These are phyloP conservation scores for Anguilla pacifica DNA, from an alignment of 2,797 vertebrate species.

Conservation along the genomic window DNA sequence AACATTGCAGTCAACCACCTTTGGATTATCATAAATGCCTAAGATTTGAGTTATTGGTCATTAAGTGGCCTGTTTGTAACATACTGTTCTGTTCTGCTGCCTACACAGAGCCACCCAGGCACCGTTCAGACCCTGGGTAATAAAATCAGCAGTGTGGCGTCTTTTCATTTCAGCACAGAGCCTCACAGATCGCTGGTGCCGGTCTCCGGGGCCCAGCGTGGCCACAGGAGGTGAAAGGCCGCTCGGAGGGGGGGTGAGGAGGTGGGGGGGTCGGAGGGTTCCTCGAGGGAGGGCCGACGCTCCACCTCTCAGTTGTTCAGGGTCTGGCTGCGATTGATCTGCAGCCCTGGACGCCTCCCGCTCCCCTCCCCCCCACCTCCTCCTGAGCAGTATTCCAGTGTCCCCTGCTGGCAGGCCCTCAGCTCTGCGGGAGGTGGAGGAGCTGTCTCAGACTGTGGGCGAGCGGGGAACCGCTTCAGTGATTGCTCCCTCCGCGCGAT, in stretches of 20 bases:
- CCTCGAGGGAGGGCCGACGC: neutral
- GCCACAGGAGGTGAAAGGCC: conserved; percentile 41
- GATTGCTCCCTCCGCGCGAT: neutral
- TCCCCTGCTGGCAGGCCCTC: neutral
- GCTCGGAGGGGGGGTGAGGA: conserved; percentile 10
- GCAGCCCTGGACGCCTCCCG: neutral
- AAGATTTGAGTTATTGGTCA: neutral
- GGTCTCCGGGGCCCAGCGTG: conserved; percentile 30
- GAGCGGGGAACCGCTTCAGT: neutral
- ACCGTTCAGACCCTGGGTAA: neutral
- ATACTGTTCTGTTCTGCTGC: neutral
- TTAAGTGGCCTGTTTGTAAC: neutral
- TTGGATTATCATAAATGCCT: neutral
- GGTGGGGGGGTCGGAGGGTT: neutral
- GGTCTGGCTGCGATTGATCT: neutral
- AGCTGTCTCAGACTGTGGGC: neutral
- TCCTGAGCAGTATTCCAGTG: neutral
- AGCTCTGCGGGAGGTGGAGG: neutral
- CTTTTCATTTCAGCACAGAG: neutral
- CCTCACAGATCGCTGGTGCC: neutral
- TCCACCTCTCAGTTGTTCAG: neutral
- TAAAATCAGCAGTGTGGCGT: conserved; percentile 20
- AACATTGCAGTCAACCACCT: neutral
- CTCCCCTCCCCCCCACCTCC: neutral
- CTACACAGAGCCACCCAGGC: neutral